Evolutionary conservation across 2,888 invertebrate species (phyloP).

Genomic region (Physocephala rufipes): DNA sequence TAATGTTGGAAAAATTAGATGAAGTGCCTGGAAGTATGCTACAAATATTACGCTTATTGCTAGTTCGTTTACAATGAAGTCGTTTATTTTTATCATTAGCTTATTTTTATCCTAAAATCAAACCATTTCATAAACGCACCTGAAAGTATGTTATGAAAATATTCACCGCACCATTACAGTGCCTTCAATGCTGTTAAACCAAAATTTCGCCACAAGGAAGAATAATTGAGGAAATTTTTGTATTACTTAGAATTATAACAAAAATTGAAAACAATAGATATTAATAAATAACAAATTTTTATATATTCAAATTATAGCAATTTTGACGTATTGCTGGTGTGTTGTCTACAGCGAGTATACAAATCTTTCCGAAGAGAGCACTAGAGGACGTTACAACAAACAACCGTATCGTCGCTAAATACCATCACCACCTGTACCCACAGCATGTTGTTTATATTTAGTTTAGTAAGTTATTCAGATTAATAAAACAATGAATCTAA

Average conservation of each 20-base stretch:
- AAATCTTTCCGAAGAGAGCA: slow-evolving; percentile 75
- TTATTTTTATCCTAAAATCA: no score
- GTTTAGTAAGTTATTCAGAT: no score
- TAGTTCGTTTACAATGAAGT: background rate
- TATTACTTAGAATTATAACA: no score
- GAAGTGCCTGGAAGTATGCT: slow-evolving; percentile 11
- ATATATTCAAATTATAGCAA: slow-evolving; percentile 69
- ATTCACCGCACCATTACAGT: background rate
- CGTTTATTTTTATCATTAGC: background rate
- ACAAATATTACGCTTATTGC: background rate
- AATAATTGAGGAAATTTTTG: background rate
- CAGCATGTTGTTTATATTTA: no score
- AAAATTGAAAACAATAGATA: no score
- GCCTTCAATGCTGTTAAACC: background rate
- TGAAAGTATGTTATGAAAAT: background rate
- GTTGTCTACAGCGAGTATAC: slow-evolving; percentile 86
- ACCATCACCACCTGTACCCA: no score
- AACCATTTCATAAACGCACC: no score
- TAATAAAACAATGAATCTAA: no score
- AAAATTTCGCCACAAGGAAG: background rate
- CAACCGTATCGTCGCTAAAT: slow-evolving; percentile 71
- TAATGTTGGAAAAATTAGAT: no score
- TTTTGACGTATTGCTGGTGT: slow-evolving; percentile 83
- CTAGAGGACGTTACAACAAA: slow-evolving; percentile 77
- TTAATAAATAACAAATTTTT: background rate